Percentiles rank a stretch among this genome's conserved stretches.
Conservation (phyloP, 2,888 invertebrate species). For the Sarcophaga variegata region DNA sequence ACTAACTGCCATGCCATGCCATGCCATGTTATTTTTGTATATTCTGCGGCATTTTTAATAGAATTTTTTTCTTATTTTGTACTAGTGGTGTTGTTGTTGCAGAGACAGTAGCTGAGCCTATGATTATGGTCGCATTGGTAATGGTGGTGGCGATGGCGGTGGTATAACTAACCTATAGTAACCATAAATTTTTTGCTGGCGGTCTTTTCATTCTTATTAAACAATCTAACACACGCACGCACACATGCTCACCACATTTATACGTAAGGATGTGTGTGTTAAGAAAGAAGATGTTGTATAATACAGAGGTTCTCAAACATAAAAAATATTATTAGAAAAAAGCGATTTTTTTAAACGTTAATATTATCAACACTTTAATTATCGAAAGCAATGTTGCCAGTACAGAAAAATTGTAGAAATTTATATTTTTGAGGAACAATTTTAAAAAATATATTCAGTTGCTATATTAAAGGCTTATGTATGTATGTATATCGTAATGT, state of each 20-base stretch:
- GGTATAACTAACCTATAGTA: conserved; percentile 63
- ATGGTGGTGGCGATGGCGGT: background rate
- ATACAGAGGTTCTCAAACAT: too few species aligned
- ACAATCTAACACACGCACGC: background rate
- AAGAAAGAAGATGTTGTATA: background rate
- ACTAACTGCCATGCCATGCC: too few species aligned
- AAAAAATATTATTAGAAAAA: too few species aligned
- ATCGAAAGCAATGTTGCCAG: too few species aligned
- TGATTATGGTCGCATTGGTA: background rate
- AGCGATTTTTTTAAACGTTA: too few species aligned
- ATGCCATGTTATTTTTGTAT: background rate
- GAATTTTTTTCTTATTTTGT: background rate
- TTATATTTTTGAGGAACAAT: too few species aligned
- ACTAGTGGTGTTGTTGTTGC: background rate
- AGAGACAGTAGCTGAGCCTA: background rate
- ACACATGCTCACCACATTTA: conserved; percentile 11
- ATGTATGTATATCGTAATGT: too few species aligned
- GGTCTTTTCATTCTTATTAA: conserved; percentile 55
- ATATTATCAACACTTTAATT: too few species aligned
- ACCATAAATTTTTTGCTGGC: conserved; percentile 55
- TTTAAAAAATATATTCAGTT: too few species aligned
- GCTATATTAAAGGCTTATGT: too few species aligned
- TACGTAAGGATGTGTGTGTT: background rate
- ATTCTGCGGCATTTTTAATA: background rate
- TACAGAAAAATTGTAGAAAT: too few species aligned